Conservation (phyloP, 1,140 invertebrate species). For the Bombus huntii region DNA sequence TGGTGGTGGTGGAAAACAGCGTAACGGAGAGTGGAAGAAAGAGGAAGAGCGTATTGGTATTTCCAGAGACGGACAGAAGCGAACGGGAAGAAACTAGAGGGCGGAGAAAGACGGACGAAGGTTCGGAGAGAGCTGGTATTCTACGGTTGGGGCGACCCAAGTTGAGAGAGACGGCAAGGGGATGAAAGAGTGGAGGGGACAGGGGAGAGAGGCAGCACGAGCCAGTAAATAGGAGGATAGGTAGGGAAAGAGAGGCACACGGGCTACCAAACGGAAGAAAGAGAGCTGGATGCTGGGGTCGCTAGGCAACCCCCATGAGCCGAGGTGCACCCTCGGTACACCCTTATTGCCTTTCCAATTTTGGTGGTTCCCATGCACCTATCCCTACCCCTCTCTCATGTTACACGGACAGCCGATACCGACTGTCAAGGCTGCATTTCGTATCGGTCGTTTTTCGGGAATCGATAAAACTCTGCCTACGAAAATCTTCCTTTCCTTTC, state of each 20-base stretch:
- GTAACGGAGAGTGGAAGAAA: conserved; percentile 14
- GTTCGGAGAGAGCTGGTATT: conserved; percentile 29
- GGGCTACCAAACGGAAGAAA: conserved; percentile 27
- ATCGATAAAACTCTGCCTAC: conserved; percentile 59
- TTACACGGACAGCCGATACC: conserved; percentile 51
- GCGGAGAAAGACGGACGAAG: conserved; percentile 52
- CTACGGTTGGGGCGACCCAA: conserved; percentile 11
- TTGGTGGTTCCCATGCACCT: conserved; percentile 73
- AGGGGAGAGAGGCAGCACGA: conserved; percentile 35
- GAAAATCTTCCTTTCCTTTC: background rate
- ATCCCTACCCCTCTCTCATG: background rate
- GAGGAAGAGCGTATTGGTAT: conserved; percentile 64
- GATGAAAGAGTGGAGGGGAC: conserved; percentile 2
- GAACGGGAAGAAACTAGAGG: conserved; percentile 22
- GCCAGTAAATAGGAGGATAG: conserved; percentile 57
- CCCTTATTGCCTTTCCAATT: conserved; percentile 81
- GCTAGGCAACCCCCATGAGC: conserved; percentile 79
- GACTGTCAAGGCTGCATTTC: conserved; percentile 61
- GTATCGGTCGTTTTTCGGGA: conserved; percentile 43
- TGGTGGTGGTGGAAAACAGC: conserved; percentile 34
- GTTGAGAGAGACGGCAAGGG: background rate
- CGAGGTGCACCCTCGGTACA: conserved; percentile 74
- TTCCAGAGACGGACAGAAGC: conserved; percentile 53
- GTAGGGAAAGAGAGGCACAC: conserved; percentile 16
- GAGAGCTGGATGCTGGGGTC: conserved; percentile 72